Evolutionary conservation across 2,797 vertebrate species (phyloP).

Genomic region (Oreonectes daqikongensis): DNA sequence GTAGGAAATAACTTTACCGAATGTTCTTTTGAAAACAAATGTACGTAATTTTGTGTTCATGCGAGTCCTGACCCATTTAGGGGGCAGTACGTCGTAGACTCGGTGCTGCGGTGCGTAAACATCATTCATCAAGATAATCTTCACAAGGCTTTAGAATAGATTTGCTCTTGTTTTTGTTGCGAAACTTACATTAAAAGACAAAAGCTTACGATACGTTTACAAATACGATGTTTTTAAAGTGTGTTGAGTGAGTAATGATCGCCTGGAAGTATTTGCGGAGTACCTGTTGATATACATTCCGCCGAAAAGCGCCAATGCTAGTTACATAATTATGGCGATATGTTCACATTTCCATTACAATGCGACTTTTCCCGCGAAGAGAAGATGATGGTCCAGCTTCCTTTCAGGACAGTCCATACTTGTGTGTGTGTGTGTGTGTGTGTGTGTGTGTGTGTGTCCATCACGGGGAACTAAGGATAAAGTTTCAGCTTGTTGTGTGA

Average conservation of each 20-base stretch:
- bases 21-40: neutral
- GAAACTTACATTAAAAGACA: neutral
- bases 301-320: neutral
- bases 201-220: neutral
- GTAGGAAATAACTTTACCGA: slow-evolving; percentile 73
- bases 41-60: neutral
- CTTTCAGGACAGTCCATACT: neutral
- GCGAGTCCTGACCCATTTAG: neutral
- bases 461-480: neutral
- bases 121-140: neutral
- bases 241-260: neutral
- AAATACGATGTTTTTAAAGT: neutral
- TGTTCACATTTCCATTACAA: neutral
- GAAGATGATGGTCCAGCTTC: neutral
- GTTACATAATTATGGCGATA: neutral
- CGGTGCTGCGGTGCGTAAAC: neutral
- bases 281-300: slow-evolving; percentile 25
- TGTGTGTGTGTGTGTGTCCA: neutral
- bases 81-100: neutral
- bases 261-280: neutral
- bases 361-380: neutral
- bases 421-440: neutral
- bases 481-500: slow-evolving; percentile 10
- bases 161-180: neutral
- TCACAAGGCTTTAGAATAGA: neutral